Percentiles rank a stretch among this genome's conserved stretches.
phyloP scores from a whole-genome alignment of 2,113 vertebrate species.

The Scophthalmus maximus region DNA sequence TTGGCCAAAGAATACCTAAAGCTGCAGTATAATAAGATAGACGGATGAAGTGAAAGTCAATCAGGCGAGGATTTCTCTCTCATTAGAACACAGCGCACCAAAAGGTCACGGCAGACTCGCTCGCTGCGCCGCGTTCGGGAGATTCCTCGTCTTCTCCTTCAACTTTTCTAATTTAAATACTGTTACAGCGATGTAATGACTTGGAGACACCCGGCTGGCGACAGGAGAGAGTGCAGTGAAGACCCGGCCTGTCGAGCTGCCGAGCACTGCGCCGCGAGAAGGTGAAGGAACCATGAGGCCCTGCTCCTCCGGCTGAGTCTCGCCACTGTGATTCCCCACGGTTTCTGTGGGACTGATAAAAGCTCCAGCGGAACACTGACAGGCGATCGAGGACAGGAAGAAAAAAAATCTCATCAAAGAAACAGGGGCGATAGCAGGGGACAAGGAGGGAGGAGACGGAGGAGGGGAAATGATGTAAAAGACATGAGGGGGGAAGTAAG shows the following conservation, averaged over 20 bases:
- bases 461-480: background rate
- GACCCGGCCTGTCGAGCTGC: too few relatives aligned
- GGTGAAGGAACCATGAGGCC: constrained; percentile 9
- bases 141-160: background rate
- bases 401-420: constrained; percentile 12
- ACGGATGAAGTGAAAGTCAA: background rate
- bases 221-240: background rate
- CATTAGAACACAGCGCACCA: too few relatives aligned
- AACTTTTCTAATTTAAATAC: background rate
- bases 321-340: background rate
- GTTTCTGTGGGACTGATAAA: constrained; percentile 10
- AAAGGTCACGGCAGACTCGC: too few relatives aligned
- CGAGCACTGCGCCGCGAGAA: too few relatives aligned
- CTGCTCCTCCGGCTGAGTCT: background rate
- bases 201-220: background rate
- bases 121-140: background rate
- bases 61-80: background rate
- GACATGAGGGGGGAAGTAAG: background rate
- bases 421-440: background rate
- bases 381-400: background rate
- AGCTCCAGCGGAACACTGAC: constrained; percentile 7
- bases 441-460: background rate
- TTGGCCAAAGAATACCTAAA: too few relatives aligned
- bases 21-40: too few relatives aligned
- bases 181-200: background rate